Percentiles rank a stretch among this genome's conserved stretches.
These are phyloP conservation scores for Strix uralensis DNA, from an alignment of 2,113 vertebrate species.

Conservation along the genomic window DNA sequence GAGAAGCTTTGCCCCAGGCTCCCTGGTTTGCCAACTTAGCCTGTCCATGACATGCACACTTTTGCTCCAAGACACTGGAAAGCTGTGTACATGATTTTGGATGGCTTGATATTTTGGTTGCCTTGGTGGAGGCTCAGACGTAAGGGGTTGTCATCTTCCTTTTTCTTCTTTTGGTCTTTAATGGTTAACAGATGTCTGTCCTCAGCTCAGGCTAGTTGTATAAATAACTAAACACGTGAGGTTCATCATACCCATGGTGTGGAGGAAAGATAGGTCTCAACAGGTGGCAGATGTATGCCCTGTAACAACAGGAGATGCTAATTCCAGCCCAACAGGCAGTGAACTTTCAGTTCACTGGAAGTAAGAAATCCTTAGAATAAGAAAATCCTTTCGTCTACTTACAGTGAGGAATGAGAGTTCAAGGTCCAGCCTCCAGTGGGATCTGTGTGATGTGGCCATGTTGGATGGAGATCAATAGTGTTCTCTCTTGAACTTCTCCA, in stretches of 20 bases:
- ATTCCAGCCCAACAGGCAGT: not conserved
- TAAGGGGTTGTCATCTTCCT: not conserved
- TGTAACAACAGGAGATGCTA: not conserved
- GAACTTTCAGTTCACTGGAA: not conserved
- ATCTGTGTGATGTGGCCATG: not conserved
- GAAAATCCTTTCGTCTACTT: not conserved
- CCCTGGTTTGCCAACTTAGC: not conserved
- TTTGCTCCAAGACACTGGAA: not conserved
- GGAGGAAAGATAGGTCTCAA: not conserved
- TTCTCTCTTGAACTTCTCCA: not conserved
- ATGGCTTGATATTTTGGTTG: not conserved
- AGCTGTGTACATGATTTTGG: not conserved
- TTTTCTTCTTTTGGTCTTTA: not conserved
- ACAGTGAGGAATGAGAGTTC: not conserved
- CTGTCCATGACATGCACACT: not conserved
- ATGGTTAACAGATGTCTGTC: not conserved
- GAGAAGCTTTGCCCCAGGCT: not conserved
- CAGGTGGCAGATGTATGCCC: not conserved
- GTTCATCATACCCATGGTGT: fast-evolving
- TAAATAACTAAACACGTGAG: not conserved
- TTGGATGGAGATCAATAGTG: not conserved
- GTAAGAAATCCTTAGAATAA: not conserved
- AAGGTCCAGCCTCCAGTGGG: not conserved
- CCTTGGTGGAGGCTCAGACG: not conserved
- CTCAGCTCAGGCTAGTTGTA: not conserved